phyloP scores from a whole-genome alignment of 2,888 invertebrate genomes.

The Apamea monoglypha region DNA sequence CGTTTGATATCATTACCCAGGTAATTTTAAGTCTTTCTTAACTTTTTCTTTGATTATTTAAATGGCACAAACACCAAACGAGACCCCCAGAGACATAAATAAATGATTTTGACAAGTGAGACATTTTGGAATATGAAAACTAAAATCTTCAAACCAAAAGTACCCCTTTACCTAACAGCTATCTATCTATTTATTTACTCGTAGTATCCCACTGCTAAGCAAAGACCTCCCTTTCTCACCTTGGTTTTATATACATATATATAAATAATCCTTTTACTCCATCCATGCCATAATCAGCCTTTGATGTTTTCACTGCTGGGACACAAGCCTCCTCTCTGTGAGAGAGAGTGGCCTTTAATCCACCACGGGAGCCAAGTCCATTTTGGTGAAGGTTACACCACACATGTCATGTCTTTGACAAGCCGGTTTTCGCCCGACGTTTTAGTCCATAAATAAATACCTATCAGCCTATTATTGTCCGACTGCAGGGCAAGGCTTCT shows the following conservation, averaged over 20 bases:
- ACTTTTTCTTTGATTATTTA: conserved; percentile 19
- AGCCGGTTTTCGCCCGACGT: background rate
- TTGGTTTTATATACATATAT: background rate
- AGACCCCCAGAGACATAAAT: background rate
- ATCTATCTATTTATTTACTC: background rate
- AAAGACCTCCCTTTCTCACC: too few relatives aligned
- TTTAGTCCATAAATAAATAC: background rate
- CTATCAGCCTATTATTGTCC: background rate
- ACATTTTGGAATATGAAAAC: background rate
- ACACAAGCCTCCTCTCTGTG: background rate
- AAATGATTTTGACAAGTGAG: background rate
- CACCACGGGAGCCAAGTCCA: background rate
- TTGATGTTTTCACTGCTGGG: too few relatives aligned
- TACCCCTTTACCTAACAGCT: background rate
- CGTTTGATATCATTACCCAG: background rate
- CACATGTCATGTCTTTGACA: background rate
- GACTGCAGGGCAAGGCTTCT: background rate
- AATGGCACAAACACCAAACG: background rate
- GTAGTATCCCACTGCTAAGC: background rate
- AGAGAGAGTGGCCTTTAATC: background rate
- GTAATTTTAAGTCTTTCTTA: background rate
- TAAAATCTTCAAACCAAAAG: background rate
- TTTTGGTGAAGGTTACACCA: background rate
- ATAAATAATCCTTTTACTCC: background rate
- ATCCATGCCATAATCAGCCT: too few relatives aligned